Evolutionary conservation across 2,888 invertebrate genomes (phyloP).

Genomic region (Limnephilus rhombicus): DNA sequence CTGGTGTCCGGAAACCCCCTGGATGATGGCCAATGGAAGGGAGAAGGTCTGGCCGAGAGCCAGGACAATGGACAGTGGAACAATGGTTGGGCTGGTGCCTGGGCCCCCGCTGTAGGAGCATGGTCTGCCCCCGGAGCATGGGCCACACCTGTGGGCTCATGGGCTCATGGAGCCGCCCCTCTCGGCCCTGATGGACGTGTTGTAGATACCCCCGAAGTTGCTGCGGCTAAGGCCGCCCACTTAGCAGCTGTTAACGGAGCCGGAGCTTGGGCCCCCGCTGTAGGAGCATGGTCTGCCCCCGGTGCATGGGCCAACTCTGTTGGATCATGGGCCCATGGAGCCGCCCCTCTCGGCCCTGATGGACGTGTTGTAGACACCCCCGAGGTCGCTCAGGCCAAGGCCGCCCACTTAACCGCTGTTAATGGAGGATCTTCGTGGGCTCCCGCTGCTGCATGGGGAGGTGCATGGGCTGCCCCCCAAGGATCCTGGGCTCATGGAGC

Average conservation of each 20-base stretch:
- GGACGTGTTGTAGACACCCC: conserved; percentile 57
- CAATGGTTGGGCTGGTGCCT: conserved; percentile 26
- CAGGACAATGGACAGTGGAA: not conserved
- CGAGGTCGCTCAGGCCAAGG: conserved; percentile 63
- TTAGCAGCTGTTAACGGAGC: not conserved
- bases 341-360: conserved; percentile 57
- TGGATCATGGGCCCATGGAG: conserved; percentile 7
- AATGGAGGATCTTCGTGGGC: conserved; percentile 61
- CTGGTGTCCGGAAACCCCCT: no score
- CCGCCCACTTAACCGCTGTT: conserved; percentile 69
- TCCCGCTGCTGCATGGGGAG: not conserved
- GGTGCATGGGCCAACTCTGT: not conserved
- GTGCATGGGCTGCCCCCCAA: not conserved
- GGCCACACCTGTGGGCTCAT: not conserved
- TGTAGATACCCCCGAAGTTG: conserved; percentile 72
- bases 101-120: conserved; percentile 23
- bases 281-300: conserved; percentile 32
- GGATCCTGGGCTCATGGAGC: conserved; percentile 49
- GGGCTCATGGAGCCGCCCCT: conserved; percentile 65
- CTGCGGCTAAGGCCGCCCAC: not conserved
- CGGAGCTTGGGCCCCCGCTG: not conserved
- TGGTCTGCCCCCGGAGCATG: conserved; percentile 27
- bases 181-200: conserved; percentile 69
- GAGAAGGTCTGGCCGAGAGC: conserved; percentile 55
- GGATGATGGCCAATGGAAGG: no score